Base-by-base conservation (phyloP, 2,113 vertebrate genomes). In the Nannobrachium achirus region DNA sequence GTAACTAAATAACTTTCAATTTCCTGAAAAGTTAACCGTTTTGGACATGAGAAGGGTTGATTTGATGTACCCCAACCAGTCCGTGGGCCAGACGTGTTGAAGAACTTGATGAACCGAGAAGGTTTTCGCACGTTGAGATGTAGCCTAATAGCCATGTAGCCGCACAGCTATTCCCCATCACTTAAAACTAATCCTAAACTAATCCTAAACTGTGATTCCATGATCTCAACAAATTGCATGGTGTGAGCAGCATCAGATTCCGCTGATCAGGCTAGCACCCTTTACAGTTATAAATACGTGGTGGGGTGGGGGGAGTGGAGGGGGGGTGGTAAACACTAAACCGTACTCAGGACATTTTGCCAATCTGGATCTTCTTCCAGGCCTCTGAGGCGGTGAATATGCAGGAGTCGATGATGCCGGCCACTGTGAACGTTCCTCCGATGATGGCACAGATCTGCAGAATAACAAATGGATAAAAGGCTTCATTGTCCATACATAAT, bases 351-450 rank as follows among this genome's bases (percentile, higher is more conserved):
- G 93, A 94, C 93, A 99, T 97, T 89, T 99, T 99, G 44, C 98
- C 98, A 18, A 99, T 92, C 81, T 99, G 98, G 86, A 99, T 97
- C 92, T 99, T 99, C 93, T 98, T 99, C 97, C 97, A 99, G 80
- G 97, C 97, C 81, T 99, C 98, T 0, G 98, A 99, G 45, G 98
- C 98, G 1, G 97, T 99, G 82, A 99, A 99, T 91, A 99, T 98
- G 81, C 96, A 98, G 18, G 98, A 99, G 90, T 99, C 98, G 0
- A 99, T 95, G 82, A 99, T 99, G 69, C 98, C 98, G 0, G 98
- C 98, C 0, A 99, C 98, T 0, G 98, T 99, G 86, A 99, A 99
- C 0, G 98, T 98, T 81, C 98, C 98, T 0, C 98, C 98, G 8
- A 99, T 94, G 79, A 99, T 99, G 78, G 96, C 98, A 84, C 98